Conservation (phyloP, 1,140 invertebrate genomes). For the Drosophila varians region DNA sequence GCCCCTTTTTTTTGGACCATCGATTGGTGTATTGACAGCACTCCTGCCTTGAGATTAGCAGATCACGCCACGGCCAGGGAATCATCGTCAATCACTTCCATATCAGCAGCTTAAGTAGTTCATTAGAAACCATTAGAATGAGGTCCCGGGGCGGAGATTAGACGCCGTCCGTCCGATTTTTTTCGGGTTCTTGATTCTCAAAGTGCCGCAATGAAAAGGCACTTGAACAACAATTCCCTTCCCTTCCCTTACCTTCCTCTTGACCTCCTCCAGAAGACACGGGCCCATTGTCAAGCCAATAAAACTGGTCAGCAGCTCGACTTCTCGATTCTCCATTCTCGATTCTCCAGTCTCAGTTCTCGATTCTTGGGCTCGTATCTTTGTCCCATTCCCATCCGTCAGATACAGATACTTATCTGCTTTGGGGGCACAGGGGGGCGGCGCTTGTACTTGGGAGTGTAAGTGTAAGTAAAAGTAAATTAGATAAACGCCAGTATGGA, state of each 20-base stretch:
- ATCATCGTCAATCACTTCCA: slow-evolving; percentile 48
- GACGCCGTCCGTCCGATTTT: slow-evolving; percentile 4
- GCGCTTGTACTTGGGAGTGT: slow-evolving; percentile 60
- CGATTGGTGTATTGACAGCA: slow-evolving; percentile 33
- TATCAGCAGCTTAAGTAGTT: slow-evolving; percentile 57
- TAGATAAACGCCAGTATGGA: slow-evolving; percentile 68
- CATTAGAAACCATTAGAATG: slow-evolving; percentile 69
- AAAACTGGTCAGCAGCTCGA: slow-evolving; percentile 52
- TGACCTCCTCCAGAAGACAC: slow-evolving; percentile 16
- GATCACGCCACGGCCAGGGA: slow-evolving; percentile 28
- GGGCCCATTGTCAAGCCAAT: slow-evolving; percentile 79
- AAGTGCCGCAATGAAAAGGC: slow-evolving; percentile 46
- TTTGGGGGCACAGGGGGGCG: slow-evolving; percentile 45
- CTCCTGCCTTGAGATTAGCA: slow-evolving; percentile 32
- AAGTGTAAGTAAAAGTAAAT: slow-evolving; percentile 78
- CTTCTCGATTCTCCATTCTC: slow-evolving; percentile 17
- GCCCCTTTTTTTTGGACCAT: background rate
- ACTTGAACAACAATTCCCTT: slow-evolving; percentile 57
- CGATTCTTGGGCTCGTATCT: slow-evolving; percentile 7
- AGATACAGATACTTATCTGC: slow-evolving; percentile 57
- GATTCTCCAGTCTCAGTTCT: background rate
- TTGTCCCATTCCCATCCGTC: slow-evolving; percentile 12
- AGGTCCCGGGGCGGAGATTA: slow-evolving; percentile 28
- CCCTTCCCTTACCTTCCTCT: slow-evolving; percentile 65
- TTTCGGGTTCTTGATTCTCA: slow-evolving; percentile 11